These are phyloP conservation scores for Araneus ventricosus DNA, from an alignment of 1,140 invertebrate genomes.

Conservation along the genomic window DNA sequence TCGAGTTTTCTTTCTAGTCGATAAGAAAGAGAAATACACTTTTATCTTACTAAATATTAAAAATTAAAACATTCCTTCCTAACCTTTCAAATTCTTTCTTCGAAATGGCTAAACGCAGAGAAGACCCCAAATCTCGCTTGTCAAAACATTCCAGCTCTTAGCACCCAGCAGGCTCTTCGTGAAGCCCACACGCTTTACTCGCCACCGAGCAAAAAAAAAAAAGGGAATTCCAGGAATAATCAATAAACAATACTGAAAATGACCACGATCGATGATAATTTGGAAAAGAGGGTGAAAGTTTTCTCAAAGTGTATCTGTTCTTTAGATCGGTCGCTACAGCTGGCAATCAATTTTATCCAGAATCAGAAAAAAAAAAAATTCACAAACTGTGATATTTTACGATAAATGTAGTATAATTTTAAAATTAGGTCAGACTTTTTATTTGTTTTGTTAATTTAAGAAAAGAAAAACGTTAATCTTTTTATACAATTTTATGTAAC, in stretches of 20 bases:
- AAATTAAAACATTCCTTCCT: not conserved
- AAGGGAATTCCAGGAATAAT: not conserved
- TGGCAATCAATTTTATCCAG: not conserved
- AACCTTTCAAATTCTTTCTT: not conserved
- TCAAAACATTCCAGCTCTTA: not conserved
- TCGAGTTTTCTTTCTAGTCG: too few relatives aligned
- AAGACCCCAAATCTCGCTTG: not conserved
- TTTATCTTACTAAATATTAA: not conserved
- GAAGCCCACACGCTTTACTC: not conserved
- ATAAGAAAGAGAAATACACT: not conserved
- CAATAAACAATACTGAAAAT: slow-evolving; percentile 1
- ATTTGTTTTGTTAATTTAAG: not conserved
- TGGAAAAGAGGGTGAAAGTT: not conserved
- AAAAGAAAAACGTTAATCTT: too few relatives aligned
- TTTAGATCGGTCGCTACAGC: not conserved
- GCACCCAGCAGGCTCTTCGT: not conserved
- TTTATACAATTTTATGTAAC: too few relatives aligned
- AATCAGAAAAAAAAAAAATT: not conserved
- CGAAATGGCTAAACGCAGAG: not conserved
- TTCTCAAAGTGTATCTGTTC: not conserved
- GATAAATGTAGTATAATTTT: not conserved
- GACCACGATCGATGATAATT: not conserved
- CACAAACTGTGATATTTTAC: not conserved
- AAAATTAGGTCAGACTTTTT: not conserved
- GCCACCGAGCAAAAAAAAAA: not conserved